Conservation (phyloP, 2,113 vertebrate species). For the Syngnathus floridae region DNA sequence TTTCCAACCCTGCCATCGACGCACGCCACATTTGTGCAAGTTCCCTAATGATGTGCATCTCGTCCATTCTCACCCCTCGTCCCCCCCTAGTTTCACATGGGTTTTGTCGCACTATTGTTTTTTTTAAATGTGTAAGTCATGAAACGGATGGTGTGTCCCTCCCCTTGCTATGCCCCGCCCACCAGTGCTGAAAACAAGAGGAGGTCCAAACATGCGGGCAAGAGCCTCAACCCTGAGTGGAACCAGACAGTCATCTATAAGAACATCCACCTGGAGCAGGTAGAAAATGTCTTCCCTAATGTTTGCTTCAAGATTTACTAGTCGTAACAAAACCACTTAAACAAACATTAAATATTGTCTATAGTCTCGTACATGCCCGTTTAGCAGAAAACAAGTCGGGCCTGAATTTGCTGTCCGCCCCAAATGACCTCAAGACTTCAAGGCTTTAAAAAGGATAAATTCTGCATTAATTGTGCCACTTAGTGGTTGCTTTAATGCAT, state of each 20-base stretch:
- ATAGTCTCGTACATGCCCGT: too few relatives aligned
- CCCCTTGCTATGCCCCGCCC: slow-evolving; percentile 1
- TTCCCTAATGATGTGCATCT: slow-evolving; percentile 45
- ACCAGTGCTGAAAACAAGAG: slow-evolving; percentile 92
- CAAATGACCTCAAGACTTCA: too few relatives aligned
- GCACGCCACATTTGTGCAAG: slow-evolving; percentile 38
- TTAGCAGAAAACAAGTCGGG: too few relatives aligned
- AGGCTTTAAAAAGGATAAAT: too few relatives aligned
- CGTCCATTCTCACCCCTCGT: slow-evolving; percentile 39
- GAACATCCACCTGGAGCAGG: slow-evolving; percentile 95
- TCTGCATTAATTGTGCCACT: too few relatives aligned
- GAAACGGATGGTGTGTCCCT: slow-evolving; percentile 13
- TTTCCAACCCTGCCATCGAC: slow-evolving; percentile 27
- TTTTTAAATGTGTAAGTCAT: neutral
- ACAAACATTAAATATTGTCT: neutral
- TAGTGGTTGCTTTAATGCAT: too few relatives aligned
- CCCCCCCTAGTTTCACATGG: slow-evolving; percentile 27
- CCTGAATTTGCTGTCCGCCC: too few relatives aligned
- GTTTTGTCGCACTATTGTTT: slow-evolving; percentile 13
- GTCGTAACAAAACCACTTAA: neutral
- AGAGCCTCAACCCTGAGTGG: slow-evolving; percentile 95
- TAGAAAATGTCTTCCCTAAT: slow-evolving; percentile 34
- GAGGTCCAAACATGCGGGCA: slow-evolving; percentile 89
- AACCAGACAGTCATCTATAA: slow-evolving; percentile 99
- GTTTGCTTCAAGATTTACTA: neutral